phyloP scores from a whole-genome alignment of 2,797 vertebrate species.

The Rhincodon typus region DNA sequence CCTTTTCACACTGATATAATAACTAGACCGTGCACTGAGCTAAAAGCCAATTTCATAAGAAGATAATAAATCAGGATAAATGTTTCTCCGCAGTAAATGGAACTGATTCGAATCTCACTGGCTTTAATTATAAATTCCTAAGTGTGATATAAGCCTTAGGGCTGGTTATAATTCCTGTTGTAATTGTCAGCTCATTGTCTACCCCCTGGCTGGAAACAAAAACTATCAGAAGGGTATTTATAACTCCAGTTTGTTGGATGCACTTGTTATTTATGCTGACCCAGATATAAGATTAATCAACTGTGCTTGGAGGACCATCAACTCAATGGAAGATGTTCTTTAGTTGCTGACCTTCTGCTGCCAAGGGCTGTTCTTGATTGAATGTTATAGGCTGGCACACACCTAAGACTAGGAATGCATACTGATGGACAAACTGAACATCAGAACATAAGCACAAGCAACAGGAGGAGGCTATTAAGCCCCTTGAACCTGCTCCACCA shows the following conservation, averaged over 20 bases:
- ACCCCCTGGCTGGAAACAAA: neutral
- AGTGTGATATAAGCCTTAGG: neutral
- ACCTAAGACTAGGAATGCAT: no score
- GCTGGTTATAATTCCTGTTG: neutral
- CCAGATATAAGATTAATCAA: neutral
- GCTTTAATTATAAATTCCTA: neutral
- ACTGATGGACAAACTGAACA: no score
- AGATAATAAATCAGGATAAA: neutral
- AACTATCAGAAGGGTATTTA: no score
- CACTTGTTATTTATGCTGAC: neutral
- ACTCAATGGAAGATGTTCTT: neutral
- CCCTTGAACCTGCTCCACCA: no score
- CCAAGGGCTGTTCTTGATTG: no score
- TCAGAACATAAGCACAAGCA: no score
- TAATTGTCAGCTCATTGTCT: neutral
- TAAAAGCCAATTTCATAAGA: neutral
- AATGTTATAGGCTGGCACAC: no score
- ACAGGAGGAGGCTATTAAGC: no score
- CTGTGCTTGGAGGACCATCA: no score
- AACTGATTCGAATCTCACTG: neutral
- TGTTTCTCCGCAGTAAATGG: neutral
- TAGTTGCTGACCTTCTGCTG: neutral
- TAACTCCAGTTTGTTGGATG: neutral
- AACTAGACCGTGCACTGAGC: neutral
- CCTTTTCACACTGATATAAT: neutral